A percentile compares a stretch with the other conserved stretches of the same genome.
These are phyloP conservation scores for Lymantria monacha DNA, from an alignment of 2,888 invertebrate species.

Conservation along the genomic window DNA sequence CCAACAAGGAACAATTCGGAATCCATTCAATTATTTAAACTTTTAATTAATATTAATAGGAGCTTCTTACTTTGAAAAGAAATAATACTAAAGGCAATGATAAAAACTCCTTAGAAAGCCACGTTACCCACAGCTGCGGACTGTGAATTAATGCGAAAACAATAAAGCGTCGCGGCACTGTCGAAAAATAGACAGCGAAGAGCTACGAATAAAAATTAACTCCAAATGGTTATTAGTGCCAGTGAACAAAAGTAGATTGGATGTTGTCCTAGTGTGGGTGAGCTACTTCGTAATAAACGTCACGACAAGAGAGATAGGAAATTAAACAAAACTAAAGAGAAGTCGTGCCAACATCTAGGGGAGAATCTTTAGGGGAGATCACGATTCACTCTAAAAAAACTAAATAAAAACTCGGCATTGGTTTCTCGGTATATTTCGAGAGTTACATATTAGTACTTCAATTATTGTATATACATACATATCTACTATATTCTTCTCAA, in stretches of 20 bases:
- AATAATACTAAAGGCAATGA: slow-evolving; percentile 71
- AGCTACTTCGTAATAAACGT: slow-evolving; percentile 68
- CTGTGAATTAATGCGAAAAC: slow-evolving; percentile 80
- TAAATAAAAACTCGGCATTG: slow-evolving; percentile 62
- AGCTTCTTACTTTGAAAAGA: slow-evolving; percentile 76
- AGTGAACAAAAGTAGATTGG: slow-evolving; percentile 59
- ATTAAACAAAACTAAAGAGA: slow-evolving; percentile 78
- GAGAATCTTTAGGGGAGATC: slow-evolving; percentile 52
- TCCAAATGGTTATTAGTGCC: slow-evolving; percentile 73
- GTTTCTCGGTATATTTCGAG: slow-evolving; percentile 69
- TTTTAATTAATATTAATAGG: slow-evolving; percentile 83
- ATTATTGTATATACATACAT: slow-evolving; percentile 31
- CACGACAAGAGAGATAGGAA: slow-evolving; percentile 74
- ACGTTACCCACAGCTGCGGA: slow-evolving; percentile 76
- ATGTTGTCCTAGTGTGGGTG: slow-evolving; percentile 55
- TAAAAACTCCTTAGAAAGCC: slow-evolving; percentile 79
- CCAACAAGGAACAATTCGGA: slow-evolving; percentile 73
- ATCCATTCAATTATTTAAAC: slow-evolving; percentile 80
- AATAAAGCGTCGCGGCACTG: slow-evolving; percentile 63
- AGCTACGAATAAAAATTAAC: slow-evolving; percentile 68
- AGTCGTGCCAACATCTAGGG: slow-evolving; percentile 66
- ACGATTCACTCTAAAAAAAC: slow-evolving; percentile 46
- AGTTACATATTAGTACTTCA: slow-evolving; percentile 61
- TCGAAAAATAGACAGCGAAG: slow-evolving; percentile 68
- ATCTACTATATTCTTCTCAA: no score